These are phyloP conservation scores for Teleiodes luculella DNA, from an alignment of 2,888 invertebrate species.

Conservation along the genomic window DNA sequence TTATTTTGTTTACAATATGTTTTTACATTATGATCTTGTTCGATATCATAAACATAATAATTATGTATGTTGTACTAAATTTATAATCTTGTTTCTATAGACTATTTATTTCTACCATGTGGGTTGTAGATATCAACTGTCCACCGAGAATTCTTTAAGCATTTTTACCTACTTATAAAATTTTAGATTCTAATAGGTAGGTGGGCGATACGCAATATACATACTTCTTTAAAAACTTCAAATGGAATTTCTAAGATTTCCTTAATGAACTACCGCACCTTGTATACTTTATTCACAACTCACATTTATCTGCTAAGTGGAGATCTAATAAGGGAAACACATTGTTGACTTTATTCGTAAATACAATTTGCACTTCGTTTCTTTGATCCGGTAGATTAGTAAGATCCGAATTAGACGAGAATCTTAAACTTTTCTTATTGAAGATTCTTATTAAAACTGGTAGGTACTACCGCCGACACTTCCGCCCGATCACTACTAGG, in stretches of 20 bases:
- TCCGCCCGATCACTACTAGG: too few relatives aligned
- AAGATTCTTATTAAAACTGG: neutral
- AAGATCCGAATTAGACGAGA: neutral
- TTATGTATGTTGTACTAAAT: too few relatives aligned
- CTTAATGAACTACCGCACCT: too few relatives aligned
- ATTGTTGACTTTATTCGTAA: constrained; percentile 49
- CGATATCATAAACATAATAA: too few relatives aligned
- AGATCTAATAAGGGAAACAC: constrained; percentile 28
- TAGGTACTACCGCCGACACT: too few relatives aligned
- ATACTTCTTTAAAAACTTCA: neutral
- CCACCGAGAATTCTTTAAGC: too few relatives aligned
- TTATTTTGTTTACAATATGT: constrained; percentile 35
- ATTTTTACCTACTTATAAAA: too few relatives aligned
- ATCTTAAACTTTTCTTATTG: neutral
- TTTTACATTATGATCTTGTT: neutral
- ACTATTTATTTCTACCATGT: too few relatives aligned
- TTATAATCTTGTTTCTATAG: too few relatives aligned
- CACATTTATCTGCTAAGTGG: constrained; percentile 28
- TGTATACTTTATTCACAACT: constrained; percentile 17
- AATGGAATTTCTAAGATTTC: neutral
- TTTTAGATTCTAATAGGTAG: too few relatives aligned
- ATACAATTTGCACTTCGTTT: constrained; percentile 47
- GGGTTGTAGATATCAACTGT: too few relatives aligned
- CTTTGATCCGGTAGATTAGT: constrained; percentile 39
- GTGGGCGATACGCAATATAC: too few relatives aligned